A percentile compares a stretch with the other conserved stretches of the same genome.
These are phyloP conservation scores for Smittia aterrima DNA, from an alignment of 2,888 invertebrate species.

Conservation along the genomic window DNA sequence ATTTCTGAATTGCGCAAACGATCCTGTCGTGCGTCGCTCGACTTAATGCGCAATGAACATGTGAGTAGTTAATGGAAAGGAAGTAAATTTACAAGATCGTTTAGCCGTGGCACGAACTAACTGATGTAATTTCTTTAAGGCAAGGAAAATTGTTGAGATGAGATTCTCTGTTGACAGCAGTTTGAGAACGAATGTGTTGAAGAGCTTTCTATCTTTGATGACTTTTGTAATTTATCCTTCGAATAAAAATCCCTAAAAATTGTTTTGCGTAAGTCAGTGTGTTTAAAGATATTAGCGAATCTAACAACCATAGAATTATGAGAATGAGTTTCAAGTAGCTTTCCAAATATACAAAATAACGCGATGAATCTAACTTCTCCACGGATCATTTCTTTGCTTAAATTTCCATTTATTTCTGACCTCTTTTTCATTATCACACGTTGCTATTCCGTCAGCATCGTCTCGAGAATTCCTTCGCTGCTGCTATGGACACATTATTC, in stretches of 20 bases:
- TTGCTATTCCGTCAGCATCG: background rate
- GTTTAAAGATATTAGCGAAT: background rate
- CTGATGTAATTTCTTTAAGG: background rate
- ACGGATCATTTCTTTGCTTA: background rate
- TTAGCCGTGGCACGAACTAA: background rate
- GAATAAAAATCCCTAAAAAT: no score
- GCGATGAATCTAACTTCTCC: background rate
- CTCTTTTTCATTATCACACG: background rate
- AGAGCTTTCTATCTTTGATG: no score
- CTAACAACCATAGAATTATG: background rate
- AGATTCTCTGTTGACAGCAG: no score
- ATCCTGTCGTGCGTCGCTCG: background rate
- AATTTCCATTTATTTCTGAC: background rate
- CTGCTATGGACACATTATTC: background rate
- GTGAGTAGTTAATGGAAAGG: conserved; percentile 35
- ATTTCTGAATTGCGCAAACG: background rate
- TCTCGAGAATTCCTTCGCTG: background rate
- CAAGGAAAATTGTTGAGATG: background rate
- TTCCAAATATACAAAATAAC: no score
- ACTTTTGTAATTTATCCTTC: no score
- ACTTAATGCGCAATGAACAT: background rate
- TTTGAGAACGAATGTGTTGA: no score
- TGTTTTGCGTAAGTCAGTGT: background rate
- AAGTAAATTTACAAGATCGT: conserved; percentile 9
- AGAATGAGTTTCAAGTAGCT: background rate